A percentile compares a stretch with the other conserved stretches of the same genome.
Conservation (phyloP, 1,140 invertebrate species). For the Antheraea mylitta region DNA sequence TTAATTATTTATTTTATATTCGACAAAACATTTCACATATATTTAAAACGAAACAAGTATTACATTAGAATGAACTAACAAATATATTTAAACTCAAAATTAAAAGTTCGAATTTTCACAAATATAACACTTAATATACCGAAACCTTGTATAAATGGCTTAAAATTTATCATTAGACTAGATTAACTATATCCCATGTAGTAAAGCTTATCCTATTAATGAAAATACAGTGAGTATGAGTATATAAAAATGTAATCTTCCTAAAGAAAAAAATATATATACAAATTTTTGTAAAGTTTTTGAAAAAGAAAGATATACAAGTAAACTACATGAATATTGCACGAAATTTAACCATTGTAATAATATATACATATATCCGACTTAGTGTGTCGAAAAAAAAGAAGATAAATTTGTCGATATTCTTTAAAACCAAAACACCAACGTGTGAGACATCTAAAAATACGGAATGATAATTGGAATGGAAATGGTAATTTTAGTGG, state of each 20-base stretch:
- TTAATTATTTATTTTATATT: neutral
- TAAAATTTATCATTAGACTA: conserved; percentile 19
- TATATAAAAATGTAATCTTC: neutral
- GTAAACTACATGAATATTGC: too few relatives aligned
- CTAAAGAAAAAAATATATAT: neutral
- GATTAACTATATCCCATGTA: conserved; percentile 6
- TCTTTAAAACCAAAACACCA: too few relatives aligned
- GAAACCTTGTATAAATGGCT: conserved; percentile 21
- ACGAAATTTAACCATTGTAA: too few relatives aligned
- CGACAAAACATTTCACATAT: neutral
- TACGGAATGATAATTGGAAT: too few relatives aligned
- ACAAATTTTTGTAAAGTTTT: too few relatives aligned
- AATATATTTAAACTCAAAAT: neutral
- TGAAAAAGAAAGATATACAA: too few relatives aligned
- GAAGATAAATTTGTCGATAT: too few relatives aligned
- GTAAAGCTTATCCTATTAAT: neutral
- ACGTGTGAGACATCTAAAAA: too few relatives aligned
- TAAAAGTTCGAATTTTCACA: neutral
- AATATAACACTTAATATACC: conserved; percentile 16
- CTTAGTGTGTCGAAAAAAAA: too few relatives aligned
- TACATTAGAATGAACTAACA: conserved; percentile 3
- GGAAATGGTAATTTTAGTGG: too few relatives aligned
- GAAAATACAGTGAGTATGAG: neutral
- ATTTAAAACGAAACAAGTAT: conserved; percentile 1
- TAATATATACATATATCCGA: too few relatives aligned